Evolutionary conservation across 2,888 invertebrate genomes (phyloP).

Genomic region (Julus scandinavius): DNA sequence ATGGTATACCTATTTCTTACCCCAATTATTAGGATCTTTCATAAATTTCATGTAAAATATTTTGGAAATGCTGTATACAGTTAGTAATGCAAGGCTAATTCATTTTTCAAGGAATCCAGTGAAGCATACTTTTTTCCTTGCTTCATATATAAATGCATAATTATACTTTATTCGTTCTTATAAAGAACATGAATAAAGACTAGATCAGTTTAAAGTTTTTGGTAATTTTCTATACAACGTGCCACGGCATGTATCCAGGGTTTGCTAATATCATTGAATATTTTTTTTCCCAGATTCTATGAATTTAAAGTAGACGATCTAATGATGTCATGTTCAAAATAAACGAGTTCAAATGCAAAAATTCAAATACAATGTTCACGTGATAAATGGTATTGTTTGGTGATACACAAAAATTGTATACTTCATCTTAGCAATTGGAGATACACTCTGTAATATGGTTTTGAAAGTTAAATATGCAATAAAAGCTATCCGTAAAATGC

Average conservation of each 20-base stretch:
- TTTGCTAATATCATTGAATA: too few relatives aligned
- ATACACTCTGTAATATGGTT: too few relatives aligned
- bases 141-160: neutral
- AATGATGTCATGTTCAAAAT: too few relatives aligned
- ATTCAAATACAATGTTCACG: too few relatives aligned
- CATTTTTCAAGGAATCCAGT: neutral
- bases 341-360: too few relatives aligned
- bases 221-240: neutral
- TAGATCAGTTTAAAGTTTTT: neutral
- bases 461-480: too few relatives aligned
- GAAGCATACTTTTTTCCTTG: neutral
- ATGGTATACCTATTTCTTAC: neutral
- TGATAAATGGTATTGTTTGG: too few relatives aligned
- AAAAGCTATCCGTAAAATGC: too few relatives aligned
- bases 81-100: neutral
- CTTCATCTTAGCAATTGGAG: too few relatives aligned
- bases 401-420: too few relatives aligned
- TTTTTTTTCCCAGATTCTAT: too few relatives aligned
- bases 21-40: slow-evolving; percentile 13
- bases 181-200: neutral
- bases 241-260: neutral
- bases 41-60: neutral
- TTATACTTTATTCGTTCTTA: neutral
- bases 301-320: too few relatives aligned
- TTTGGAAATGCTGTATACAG: neutral